Conservation (phyloP, 2,113 vertebrate species). For the Hippocampus abdominalis region DNA sequence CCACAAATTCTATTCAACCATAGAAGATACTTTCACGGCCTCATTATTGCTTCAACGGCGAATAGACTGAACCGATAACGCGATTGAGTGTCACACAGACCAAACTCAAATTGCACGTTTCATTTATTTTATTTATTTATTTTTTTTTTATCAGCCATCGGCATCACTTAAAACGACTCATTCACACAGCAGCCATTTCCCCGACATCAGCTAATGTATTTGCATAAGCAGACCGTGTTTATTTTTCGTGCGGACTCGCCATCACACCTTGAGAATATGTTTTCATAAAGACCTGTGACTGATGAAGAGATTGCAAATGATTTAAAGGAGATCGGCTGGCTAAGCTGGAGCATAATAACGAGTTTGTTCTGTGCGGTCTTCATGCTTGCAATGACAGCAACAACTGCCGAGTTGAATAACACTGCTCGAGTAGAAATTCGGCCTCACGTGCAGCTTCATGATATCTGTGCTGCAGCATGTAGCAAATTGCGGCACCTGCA, state of each 20-base stretch:
- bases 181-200: constrained; percentile 45
- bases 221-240: constrained; percentile 68
- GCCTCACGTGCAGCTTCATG: no score
- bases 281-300: constrained; percentile 11
- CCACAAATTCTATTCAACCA: constrained; percentile 45
- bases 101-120: constrained; percentile 48
- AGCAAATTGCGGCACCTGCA: no score
- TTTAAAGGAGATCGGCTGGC: not conserved
- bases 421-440: no score
- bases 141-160: constrained; percentile 50
- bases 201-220: constrained; percentile 58
- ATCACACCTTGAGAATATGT: constrained; percentile 41
- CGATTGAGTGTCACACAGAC: constrained; percentile 52
- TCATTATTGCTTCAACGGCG: constrained; percentile 52
- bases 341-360: not conserved
- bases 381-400: no score
- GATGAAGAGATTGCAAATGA: not conserved
- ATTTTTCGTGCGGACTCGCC: constrained; percentile 60
- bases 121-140: constrained; percentile 8
- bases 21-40: constrained; percentile 48
- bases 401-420: no score
- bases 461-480: no score
- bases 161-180: constrained; percentile 39
- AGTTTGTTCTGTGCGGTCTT: not conserved
- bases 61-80: constrained; percentile 59